These are phyloP conservation scores for Catharus minimus DNA, from an alignment of 2,113 vertebrate species.

Conservation along the genomic window DNA sequence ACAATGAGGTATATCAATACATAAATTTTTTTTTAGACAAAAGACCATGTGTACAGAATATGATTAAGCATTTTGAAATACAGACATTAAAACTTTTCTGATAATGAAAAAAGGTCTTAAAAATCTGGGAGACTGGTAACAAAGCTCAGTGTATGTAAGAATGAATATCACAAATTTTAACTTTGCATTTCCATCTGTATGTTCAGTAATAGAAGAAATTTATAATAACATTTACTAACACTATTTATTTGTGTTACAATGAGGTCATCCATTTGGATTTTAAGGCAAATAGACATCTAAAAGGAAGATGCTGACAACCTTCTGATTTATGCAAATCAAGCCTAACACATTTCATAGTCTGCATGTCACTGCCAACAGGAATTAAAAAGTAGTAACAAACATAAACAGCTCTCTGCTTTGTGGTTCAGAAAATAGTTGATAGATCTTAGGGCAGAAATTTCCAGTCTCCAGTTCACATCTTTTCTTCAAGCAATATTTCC, in stretches of 20 bases:
- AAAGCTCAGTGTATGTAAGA: neutral
- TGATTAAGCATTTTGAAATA: neutral
- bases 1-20: neutral
- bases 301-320: constrained; percentile 53
- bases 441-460: constrained; percentile 28
- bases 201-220: constrained; percentile 51
- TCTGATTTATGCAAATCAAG: constrained; percentile 68
- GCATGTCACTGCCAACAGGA: constrained; percentile 53
- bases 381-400: constrained; percentile 63
- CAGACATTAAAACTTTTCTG: neutral
- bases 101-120: neutral
- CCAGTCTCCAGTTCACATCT: neutral
- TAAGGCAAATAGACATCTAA: constrained; percentile 48
- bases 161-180: constrained; percentile 18
- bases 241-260: constrained; percentile 60
- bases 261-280: constrained; percentile 53
- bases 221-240: constrained; percentile 60
- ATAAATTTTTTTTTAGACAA: neutral
- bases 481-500: neutral
- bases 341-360: constrained; percentile 59
- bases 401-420: constrained; percentile 35
- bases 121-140: neutral
- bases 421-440: constrained; percentile 34
- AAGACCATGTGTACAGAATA: neutral
- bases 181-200: constrained; percentile 48